Evolutionary conservation across 2,888 invertebrate species (phyloP).

Genomic region (Cephus pygmeus): DNA sequence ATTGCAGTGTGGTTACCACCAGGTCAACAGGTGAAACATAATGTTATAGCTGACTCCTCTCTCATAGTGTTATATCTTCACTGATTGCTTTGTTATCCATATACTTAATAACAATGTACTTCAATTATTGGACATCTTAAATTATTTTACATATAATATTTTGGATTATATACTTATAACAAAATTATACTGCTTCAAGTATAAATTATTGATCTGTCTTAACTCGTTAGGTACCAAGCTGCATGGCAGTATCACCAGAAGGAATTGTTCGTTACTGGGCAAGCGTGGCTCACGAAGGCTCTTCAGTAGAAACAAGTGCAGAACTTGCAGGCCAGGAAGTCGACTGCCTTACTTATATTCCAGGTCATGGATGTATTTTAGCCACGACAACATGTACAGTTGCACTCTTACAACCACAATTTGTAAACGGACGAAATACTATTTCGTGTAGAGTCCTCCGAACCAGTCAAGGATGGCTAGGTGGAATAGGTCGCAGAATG

Average conservation of each 20-base stretch:
- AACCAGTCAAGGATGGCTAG: slow-evolving; percentile 85
- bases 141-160: neutral
- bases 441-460: slow-evolving; percentile 76
- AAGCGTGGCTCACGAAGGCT: slow-evolving; percentile 87
- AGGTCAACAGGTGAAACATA: slow-evolving; percentile 67
- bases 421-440: slow-evolving; percentile 75
- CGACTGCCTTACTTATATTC: slow-evolving; percentile 76
- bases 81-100: neutral
- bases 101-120: neutral
- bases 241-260: slow-evolving; percentile 93
- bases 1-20: slow-evolving; percentile 77
- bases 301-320: slow-evolving; percentile 84
- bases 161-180: too few relatives aligned
- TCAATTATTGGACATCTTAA: neutral
- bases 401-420: slow-evolving; percentile 75
- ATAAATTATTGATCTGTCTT: neutral
- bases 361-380: slow-evolving; percentile 81
- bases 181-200: too few relatives aligned
- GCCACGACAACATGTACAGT: slow-evolving; percentile 93
- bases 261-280: slow-evolving; percentile 95
- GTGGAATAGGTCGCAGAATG: slow-evolving; percentile 85
- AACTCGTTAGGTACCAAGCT: slow-evolving; percentile 75
- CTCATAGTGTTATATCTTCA: neutral
- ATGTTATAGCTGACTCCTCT: neutral
- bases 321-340: slow-evolving; percentile 92